These are phyloP conservation scores for Bombus balteatus DNA, from an alignment of 1,140 invertebrate genomes.

Conservation along the genomic window DNA sequence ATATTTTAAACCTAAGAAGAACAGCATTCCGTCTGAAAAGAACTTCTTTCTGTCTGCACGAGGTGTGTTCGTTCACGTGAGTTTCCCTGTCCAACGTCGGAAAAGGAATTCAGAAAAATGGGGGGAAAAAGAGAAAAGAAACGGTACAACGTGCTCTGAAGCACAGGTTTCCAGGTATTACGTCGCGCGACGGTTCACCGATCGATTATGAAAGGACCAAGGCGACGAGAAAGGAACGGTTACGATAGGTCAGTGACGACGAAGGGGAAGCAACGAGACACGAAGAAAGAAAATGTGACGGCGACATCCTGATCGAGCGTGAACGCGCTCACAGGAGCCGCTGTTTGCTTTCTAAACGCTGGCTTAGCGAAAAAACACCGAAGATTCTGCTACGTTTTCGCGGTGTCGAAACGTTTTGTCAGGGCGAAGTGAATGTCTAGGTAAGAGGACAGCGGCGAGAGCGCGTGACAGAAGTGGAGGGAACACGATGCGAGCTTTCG, in stretches of 20 bases:
- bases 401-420: slow-evolving; percentile 54
- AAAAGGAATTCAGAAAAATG: no score
- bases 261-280: neutral
- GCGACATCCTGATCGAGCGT: slow-evolving; percentile 12
- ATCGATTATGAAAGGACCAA: slow-evolving; percentile 43
- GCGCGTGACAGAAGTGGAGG: neutral
- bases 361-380: slow-evolving; percentile 4
- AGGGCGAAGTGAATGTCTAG: slow-evolving; percentile 51
- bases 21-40: no score
- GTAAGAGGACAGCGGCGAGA: slow-evolving; percentile 32
- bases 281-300: slow-evolving; percentile 34
- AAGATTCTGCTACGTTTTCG: slow-evolving; percentile 38
- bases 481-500: slow-evolving; percentile 11
- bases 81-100: no score
- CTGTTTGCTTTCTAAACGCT: slow-evolving; percentile 26
- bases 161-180: no score
- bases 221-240: slow-evolving; percentile 33
- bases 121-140: no score
- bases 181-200: neutral
- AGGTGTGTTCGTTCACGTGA: no score
- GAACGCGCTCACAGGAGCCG: neutral
- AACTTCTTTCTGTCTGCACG: no score
- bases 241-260: slow-evolving; percentile 40
- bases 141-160: no score
- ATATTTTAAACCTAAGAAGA: no score